Conservation (phyloP, 2,888 invertebrate species). For the Catocala fraxini region DNA sequence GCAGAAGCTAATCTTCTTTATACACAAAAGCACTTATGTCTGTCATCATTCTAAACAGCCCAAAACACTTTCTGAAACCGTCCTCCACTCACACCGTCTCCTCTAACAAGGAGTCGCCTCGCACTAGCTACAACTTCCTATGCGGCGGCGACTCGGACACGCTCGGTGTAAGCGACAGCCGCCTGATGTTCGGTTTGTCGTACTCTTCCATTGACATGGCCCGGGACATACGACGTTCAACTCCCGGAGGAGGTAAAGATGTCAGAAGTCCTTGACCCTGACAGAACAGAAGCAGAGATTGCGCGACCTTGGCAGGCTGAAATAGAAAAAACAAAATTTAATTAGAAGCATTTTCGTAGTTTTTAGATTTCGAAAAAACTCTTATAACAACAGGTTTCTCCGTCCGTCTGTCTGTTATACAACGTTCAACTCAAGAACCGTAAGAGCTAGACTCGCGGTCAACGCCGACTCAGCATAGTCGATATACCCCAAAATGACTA, state of each 20-base stretch:
- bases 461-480: too few relatives aligned
- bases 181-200: slow-evolving; percentile 92
- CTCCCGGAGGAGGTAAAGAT: slow-evolving; percentile 93
- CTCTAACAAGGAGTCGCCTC: slow-evolving; percentile 59
- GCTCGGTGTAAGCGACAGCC: slow-evolving; percentile 89
- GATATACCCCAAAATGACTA: too few relatives aligned
- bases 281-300: slow-evolving; percentile 95
- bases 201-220: slow-evolving; percentile 95
- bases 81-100: slow-evolving; percentile 50
- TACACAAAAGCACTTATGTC: slow-evolving; percentile 11
- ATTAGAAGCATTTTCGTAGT: too few relatives aligned
- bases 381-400: too few relatives aligned
- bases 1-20: background rate
- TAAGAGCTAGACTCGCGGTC: too few relatives aligned
- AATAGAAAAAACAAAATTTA: slow-evolving; percentile 35
- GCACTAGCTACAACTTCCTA: slow-evolving; percentile 69
- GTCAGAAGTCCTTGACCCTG: slow-evolving; percentile 95
- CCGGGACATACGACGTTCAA: slow-evolving; percentile 90
- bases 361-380: too few relatives aligned
- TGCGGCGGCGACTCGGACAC: slow-evolving; percentile 73
- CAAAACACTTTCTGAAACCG: slow-evolving; percentile 2
- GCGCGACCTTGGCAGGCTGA: slow-evolving; percentile 95
- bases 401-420: too few relatives aligned
- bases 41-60: background rate
- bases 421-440: too few relatives aligned